A percentile compares a stretch with the other conserved stretches of the same genome.
Evolutionary conservation across 2,888 invertebrate genomes (phyloP).

Genomic region (Entomobrya proxima): DNA sequence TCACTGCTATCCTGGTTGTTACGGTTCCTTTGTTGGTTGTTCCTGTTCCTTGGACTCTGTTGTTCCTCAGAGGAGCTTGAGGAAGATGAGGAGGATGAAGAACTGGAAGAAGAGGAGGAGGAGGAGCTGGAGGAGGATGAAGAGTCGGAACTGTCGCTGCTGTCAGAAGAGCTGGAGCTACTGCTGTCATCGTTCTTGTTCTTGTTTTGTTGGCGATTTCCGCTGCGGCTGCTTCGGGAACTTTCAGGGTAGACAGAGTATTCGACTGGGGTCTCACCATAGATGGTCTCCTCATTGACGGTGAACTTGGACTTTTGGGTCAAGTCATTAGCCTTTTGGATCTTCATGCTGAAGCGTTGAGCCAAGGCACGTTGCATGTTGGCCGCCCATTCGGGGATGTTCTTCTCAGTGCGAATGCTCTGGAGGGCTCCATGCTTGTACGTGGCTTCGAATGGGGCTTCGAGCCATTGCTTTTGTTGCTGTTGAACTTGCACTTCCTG

Average conservation of each 20-base stretch:
- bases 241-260: constrained; percentile 44
- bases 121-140: constrained; percentile 3
- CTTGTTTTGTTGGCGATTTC: constrained; percentile 5
- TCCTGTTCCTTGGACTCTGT: background rate
- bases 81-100: constrained; percentile 2
- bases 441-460: constrained; percentile 50
- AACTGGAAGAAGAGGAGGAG: background rate
- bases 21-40: background rate
- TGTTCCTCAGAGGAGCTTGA: constrained; percentile 4
- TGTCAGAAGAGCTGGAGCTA: background rate
- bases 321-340: constrained; percentile 43
- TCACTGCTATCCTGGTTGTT: background rate
- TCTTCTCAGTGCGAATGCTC: constrained; percentile 45
- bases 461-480: constrained; percentile 32
- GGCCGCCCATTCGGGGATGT: constrained; percentile 53
- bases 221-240: background rate
- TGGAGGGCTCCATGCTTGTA: constrained; percentile 45
- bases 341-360: constrained; percentile 43
- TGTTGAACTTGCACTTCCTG: constrained; percentile 23
- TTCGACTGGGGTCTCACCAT: constrained; percentile 43
- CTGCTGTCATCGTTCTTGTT: constrained; percentile 1
- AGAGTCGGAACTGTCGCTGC: background rate
- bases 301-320: constrained; percentile 18
- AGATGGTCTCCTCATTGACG: constrained; percentile 54
- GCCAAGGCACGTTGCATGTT: constrained; percentile 64